Evolutionary conservation across 1,140 invertebrate species (phyloP), one percentile per base, ranked within the genome.

Genomic region (Calosoma granatense): DNA sequence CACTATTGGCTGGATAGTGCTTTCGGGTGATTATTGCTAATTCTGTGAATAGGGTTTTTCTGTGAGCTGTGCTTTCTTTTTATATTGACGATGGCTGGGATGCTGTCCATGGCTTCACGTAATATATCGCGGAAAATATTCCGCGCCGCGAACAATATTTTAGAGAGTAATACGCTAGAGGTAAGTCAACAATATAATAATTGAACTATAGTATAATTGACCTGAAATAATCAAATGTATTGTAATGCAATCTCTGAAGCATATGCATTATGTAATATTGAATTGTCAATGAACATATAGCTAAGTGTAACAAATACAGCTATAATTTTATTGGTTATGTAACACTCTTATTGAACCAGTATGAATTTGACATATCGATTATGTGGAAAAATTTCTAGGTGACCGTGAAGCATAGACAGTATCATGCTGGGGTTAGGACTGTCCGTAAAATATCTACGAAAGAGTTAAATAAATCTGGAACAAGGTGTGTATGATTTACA

Each of bases 71-170:
- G 41, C 41, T 47, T 47, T 47, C 41, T 12, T 12, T n/a, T n/a
- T 17, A 11, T 12, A 12, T 47, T 47, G 41, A 47, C 54, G 20
- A 71, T 71, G 69, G 64, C 67, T 54, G 68, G 61, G 59, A 70
- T 72, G 63, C 56, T 72, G 56, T 63, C 63, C 4, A 57, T 70
- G 59, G 65, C 67, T 17, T 65, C 65, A 20, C 62, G 66, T 55
- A 66, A 63, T 60, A 17, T 71, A 62, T 66, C 65, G 47, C 65
- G 66, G 52, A 62, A 62, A 47, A 60, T 67, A 51, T 53, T 71
- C 47, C 65, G 67, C 17, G 56, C 63, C 51, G 59, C 70, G 60
- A 64, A 65, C 43, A 70, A 67, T 53, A 64, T 61, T 64, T 59
- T 69, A 26, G 64, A 72, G 56, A 66, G 63, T 58, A 63, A 60